phyloP scores from a whole-genome alignment of 2,888 invertebrate species.

The Cordilura impudica region DNA sequence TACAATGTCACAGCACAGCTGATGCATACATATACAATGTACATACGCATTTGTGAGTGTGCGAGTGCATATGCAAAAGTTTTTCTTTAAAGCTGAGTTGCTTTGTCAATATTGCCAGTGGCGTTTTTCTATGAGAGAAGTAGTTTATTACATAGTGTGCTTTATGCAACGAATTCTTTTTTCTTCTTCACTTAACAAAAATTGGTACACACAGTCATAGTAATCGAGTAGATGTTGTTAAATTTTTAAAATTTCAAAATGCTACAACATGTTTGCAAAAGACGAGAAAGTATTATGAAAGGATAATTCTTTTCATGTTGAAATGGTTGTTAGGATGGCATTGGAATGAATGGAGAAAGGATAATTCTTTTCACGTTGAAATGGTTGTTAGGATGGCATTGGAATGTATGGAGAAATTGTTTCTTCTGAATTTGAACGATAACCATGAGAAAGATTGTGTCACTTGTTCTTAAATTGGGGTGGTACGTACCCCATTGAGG shows the following conservation, averaged over 20 bases:
- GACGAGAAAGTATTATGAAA: slow-evolving; percentile 9
- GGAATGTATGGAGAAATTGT: no score
- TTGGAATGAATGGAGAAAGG: neutral
- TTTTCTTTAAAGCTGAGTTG: slow-evolving; percentile 57
- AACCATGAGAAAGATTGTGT: no score
- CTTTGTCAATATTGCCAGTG: slow-evolving; percentile 71
- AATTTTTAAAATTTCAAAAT: slow-evolving; percentile 40
- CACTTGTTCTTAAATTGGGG: no score
- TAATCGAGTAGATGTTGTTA: slow-evolving; percentile 16
- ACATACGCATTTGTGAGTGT: neutral
- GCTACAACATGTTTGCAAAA: slow-evolving; percentile 17
- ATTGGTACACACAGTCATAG: slow-evolving; percentile 36
- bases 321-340: neutral
- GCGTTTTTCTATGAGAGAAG: slow-evolving; percentile 66
- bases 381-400: no score
- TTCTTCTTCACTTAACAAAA: slow-evolving; percentile 65
- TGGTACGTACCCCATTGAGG: no score
- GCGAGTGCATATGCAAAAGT: slow-evolving; percentile 22
- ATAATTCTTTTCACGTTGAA: no score
- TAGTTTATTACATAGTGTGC: slow-evolving; percentile 70
- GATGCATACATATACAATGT: no score
- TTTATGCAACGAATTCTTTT: slow-evolving; percentile 39
- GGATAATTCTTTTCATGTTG: no score
- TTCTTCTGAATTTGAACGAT: no score
- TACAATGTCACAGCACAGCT: no score